Conservation (phyloP, 2,888 invertebrate genomes). For the Zaprionus bogoriensis region DNA sequence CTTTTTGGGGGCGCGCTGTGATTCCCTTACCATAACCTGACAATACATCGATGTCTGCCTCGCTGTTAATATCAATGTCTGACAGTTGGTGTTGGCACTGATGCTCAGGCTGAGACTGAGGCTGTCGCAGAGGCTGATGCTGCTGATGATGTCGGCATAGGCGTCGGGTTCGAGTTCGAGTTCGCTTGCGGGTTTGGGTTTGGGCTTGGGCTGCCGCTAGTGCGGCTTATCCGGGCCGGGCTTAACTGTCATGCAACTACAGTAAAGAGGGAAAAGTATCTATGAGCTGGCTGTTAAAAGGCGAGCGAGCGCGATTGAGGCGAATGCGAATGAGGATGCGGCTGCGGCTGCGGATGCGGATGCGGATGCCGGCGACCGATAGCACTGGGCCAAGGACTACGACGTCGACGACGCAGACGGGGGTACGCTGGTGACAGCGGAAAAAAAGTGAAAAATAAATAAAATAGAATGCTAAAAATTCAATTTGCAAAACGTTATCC, state of each 20-base stretch:
- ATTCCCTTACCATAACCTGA: too few relatives aligned
- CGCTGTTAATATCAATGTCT: constrained; percentile 72
- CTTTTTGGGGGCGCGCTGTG: not conserved
- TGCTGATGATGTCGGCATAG: constrained; percentile 1
- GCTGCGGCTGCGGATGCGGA: constrained; percentile 31
- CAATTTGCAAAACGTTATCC: constrained; percentile 81
- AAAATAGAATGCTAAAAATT: constrained; percentile 80
- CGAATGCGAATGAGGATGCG: constrained; percentile 33
- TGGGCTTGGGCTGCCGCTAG: constrained; percentile 1
- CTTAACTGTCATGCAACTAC: constrained; percentile 77
- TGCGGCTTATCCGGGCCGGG: constrained; percentile 63
- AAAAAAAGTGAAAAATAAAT: constrained; percentile 73
- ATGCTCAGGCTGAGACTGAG: too few relatives aligned
- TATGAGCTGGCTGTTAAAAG: constrained; percentile 59
- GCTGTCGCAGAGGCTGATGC: too few relatives aligned
- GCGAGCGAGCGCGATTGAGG: constrained; percentile 44
- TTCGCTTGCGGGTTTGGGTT: not conserved
- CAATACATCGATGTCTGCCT: constrained; percentile 66
- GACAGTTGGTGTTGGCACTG: constrained; percentile 68
- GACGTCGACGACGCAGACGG: constrained; percentile 1
- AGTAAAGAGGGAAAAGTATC: constrained; percentile 59
- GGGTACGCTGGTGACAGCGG: constrained; percentile 13
- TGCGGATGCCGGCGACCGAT: constrained; percentile 33
- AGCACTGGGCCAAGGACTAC: constrained; percentile 21
- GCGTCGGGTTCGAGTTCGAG: not conserved